Evolutionary conservation across 1,140 invertebrate species (phyloP).

Genomic region (Mya arenaria): DNA sequence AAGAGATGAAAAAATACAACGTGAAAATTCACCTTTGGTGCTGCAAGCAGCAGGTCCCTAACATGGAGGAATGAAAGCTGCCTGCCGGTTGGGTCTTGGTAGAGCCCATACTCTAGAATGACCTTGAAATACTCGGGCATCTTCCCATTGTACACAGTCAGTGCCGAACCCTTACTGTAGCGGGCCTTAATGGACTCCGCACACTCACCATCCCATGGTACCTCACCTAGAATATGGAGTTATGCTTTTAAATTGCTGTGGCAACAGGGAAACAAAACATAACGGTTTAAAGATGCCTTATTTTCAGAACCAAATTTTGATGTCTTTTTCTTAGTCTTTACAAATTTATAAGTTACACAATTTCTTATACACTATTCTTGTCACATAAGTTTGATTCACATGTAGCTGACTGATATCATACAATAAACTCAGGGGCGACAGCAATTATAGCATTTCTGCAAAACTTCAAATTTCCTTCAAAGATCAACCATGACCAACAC

Average conservation of each 20-base stretch:
- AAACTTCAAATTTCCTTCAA: too few relatives aligned
- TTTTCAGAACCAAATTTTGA: not conserved
- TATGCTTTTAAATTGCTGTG: too few relatives aligned
- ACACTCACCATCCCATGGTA: constrained; percentile 34
- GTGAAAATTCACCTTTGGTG: constrained; percentile 29
- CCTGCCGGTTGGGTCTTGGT: constrained; percentile 28
- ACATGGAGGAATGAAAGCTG: constrained; percentile 47
- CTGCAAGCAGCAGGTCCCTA: constrained; percentile 9
- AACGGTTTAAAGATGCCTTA: not conserved
- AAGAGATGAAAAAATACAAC: not conserved
- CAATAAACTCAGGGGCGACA: too few relatives aligned
- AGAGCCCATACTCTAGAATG: constrained; percentile 33
- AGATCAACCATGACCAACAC: too few relatives aligned
- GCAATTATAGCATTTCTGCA: too few relatives aligned
- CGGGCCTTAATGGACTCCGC: constrained; percentile 24
- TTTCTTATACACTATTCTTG: too few relatives aligned
- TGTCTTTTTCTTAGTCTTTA: too few relatives aligned
- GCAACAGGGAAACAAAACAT: not conserved
- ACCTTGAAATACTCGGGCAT: constrained; percentile 32
- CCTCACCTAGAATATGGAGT: constrained; percentile 33
- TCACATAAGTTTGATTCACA: too few relatives aligned
- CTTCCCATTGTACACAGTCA: constrained; percentile 20
- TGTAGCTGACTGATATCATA: too few relatives aligned
- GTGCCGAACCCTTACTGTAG: constrained; percentile 14
- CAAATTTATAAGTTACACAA: too few relatives aligned